phyloP scores from a whole-genome alignment of 1,140 invertebrate species.

The Whitmania pigra region DNA sequence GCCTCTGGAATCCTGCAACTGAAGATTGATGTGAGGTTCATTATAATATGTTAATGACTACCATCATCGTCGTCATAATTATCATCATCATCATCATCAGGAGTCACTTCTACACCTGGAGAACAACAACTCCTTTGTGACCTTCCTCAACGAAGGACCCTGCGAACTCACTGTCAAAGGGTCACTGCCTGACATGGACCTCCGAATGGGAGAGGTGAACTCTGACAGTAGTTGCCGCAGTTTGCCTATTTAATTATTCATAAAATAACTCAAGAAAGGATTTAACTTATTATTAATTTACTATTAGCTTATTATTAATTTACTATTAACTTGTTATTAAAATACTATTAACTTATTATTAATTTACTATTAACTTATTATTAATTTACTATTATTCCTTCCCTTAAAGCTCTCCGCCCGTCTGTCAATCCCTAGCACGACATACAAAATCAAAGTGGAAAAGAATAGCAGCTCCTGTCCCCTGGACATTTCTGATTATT shows the following conservation, averaged over 20 bases:
- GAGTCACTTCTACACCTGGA: conserved; percentile 44
- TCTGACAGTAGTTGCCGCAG: not conserved
- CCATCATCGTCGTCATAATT: not conserved
- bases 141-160: conserved; percentile 53
- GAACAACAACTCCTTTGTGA: conserved; percentile 50
- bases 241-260: no score
- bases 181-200: not conserved
- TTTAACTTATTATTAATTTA: no score
- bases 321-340: no score
- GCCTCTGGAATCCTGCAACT: conserved; percentile 72
- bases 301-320: no score
- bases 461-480: not conserved
- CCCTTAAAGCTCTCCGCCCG: not conserved
- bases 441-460: not conserved
- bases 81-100: not conserved
- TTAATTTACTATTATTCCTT: no score
- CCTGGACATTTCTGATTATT: not conserved
- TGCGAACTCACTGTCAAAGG: conserved; percentile 27
- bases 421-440: not conserved
- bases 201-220: not conserved
- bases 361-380: no score
- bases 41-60: conserved; percentile 6
- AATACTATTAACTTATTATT: no score
- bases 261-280: no score
- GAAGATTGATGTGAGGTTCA: conserved; percentile 49